phyloP scores from a whole-genome alignment of 2,888 invertebrate species.

The Drosophila mayaguana region DNA sequence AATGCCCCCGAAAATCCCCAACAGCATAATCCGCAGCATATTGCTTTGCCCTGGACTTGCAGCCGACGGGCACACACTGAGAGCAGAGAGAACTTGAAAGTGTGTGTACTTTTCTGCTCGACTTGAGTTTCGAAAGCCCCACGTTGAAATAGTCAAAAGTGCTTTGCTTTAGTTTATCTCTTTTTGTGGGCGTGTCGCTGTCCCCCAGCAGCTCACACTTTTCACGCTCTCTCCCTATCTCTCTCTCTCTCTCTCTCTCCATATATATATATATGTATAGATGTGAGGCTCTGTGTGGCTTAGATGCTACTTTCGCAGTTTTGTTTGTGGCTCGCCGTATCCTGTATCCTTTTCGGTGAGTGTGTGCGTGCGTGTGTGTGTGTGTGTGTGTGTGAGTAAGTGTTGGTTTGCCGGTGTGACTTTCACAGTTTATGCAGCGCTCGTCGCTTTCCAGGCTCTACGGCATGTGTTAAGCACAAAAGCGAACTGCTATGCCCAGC shows the following conservation, averaged over 20 bases:
- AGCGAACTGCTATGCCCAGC: conserved; percentile 25
- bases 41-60: conserved; percentile 68
- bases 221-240: neutral
- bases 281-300: conserved; percentile 70
- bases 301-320: conserved; percentile 78
- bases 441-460: conserved; percentile 30
- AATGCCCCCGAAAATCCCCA: conserved; percentile 78
- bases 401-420: conserved; percentile 71
- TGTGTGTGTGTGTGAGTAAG: conserved; percentile 26
- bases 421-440: conserved; percentile 74
- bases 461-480: conserved; percentile 71
- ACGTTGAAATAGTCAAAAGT: conserved; percentile 78
- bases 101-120: conserved; percentile 80
- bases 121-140: conserved; percentile 75
- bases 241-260: too few relatives aligned
- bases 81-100: conserved; percentile 53
- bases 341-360: conserved; percentile 57
- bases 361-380: neutral
- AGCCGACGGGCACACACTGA: conserved; percentile 14
- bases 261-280: neutral
- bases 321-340: conserved; percentile 76
- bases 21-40: conserved; percentile 77
- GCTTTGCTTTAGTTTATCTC: conserved; percentile 75
- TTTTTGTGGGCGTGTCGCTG: conserved; percentile 57
- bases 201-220: conserved; percentile 5